Conservation (phyloP, 2,888 invertebrate species). For the Choristoneura rosaceana region DNA sequence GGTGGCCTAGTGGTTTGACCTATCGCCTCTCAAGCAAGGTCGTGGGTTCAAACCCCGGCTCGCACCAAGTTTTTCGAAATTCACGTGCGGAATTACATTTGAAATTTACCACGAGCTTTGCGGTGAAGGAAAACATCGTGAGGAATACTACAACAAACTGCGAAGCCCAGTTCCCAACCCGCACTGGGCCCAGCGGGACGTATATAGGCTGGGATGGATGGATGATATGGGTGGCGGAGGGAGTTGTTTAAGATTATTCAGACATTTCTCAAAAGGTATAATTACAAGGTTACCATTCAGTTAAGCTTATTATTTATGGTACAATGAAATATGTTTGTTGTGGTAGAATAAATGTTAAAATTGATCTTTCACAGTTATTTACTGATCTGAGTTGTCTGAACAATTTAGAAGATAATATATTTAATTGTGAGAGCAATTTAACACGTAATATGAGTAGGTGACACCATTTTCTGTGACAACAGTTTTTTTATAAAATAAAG, state of each 20-base stretch:
- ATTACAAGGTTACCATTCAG: slow-evolving; percentile 44
- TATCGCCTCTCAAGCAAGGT: no score
- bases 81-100: no score
- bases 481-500: slow-evolving; percentile 72
- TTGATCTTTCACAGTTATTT: slow-evolving; percentile 1
- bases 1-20: no score
- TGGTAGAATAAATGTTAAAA: slow-evolving; percentile 25
- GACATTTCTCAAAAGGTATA: neutral
- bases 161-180: no score
- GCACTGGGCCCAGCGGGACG: no score
- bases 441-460: slow-evolving; percentile 33
- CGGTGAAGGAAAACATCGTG: no score
- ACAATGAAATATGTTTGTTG: slow-evolving; percentile 22
- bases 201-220: no score
- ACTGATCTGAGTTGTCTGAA: neutral
- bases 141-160: no score
- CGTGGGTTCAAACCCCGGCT: no score
- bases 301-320: slow-evolving; percentile 34
- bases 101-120: no score
- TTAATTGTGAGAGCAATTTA: slow-evolving; percentile 51
- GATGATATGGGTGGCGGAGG: slow-evolving; percentile 5
- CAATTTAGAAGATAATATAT: neutral
- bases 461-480: slow-evolving; percentile 60
- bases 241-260: slow-evolving; percentile 1
- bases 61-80: no score